Evolutionary conservation across 1,140 invertebrate species (phyloP), one percentile per base, ranked within the genome.

Genomic region (Leptinotarsa defecta): DNA sequence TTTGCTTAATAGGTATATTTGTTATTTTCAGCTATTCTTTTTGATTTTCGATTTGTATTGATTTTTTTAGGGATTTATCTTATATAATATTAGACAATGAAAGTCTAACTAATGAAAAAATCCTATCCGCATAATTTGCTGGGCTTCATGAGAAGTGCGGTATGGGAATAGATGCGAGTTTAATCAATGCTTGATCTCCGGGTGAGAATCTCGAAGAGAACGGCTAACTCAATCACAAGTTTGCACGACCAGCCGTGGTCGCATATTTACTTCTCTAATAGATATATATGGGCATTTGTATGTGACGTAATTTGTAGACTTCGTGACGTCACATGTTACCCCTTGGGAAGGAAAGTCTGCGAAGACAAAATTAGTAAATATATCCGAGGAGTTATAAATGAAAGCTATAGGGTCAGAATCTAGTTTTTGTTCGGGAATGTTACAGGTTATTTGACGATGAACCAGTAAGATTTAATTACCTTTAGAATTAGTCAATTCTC

Each of bases 161-260:
- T 78, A 74, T 80, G 79, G 79, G 81, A 80, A 80, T 78, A 77
- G 81, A 82, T 80, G 79, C 77, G 77, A 80, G 52, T 57, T 57
- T 57, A 5, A 57, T 57, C 52, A 57, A 57, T 57, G 17, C 52
- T 19, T 81, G 80, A 81, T 79, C 80, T 78, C 72, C 75, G 71
- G 48, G 75, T 77, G 65, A 57, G 70, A 71, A 71, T 71, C 70
- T 63, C 68, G 71, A 74, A 73, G 67, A 75, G 52, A 57, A 78
- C 68, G 68, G 19, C 74, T 81, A 83, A 83, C 81, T 83, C 82
- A 83, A 83, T 83, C 82, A 82, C 78, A 82, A 82, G 77, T 83
- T 81, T 80, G 77, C 81, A 82, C 78, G 80, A 81, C 79, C 52
- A 64, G 77, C 70, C 75, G 77, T 74, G 79, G 81, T 83, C 81